Evolutionary conservation across 2,888 invertebrate species (phyloP), one percentile per base, ranked within the genome.

Genomic region (Clistopyga incitator): DNA sequence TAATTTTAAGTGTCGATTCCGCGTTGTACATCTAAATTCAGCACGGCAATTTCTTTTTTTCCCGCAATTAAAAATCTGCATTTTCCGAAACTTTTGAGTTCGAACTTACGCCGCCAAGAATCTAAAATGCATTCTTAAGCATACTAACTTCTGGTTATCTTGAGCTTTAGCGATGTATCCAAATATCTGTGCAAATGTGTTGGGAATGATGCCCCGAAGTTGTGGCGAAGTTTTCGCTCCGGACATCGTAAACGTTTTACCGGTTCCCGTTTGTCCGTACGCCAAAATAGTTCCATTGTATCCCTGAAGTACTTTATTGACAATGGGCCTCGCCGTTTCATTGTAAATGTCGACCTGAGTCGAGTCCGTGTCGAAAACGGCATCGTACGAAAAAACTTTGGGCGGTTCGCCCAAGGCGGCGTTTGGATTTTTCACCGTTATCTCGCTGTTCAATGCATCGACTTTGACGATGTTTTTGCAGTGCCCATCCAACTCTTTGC

Each of bases 221-320:
- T 99, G 98, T 0, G 98, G 97, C 15, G 97, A 96, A 1, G 96
- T 95, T 86, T 97, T 95, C 82, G 97, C 95, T 0, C 99, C 99
- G 0, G 98, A 98, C 99, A 99, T 99, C 0, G 99, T 99, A 93
- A 97, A 99, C 0, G 99, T 99, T 94, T 99, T 99, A 10, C 99
- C 99, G 0, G 99, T 99, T 20, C 99, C 99, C 0, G 98, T 98
- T 94, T 98, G 98, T 0, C 98, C 98, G 90, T 98, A 98, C 0
- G 98, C 98, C 92, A 98, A 96, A 87, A 98, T 97, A 0, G 97
- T 97, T 85, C 99, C 99, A 94, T 99, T 99, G 94, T 99, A 99
- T 0, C 99, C 99, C 89, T 97, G 97, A 10, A 99, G 94, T 2
- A 99, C 99, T 93, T 98, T 98, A 86, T 99, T 98, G 4, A 99